These are phyloP conservation scores for Rhyacophila brunnea DNA, from an alignment of 1,140 invertebrate genomes.

Conservation along the genomic window DNA sequence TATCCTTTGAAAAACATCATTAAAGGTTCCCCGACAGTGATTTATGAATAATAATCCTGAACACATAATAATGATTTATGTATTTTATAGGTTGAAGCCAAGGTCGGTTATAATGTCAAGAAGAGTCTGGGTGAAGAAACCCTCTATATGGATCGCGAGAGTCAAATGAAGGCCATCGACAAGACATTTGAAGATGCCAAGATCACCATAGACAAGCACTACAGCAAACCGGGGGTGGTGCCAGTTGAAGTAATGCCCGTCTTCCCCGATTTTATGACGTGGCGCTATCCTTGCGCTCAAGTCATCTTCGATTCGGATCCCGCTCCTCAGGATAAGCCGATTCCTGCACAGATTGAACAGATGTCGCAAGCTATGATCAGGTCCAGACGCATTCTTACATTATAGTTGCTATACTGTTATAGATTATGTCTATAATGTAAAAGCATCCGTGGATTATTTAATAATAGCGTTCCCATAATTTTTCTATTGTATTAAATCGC, in stretches of 20 bases:
- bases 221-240: constrained; percentile 89
- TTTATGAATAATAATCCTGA: too few species aligned
- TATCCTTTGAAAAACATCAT: too few species aligned
- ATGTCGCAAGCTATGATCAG: constrained; percentile 99
- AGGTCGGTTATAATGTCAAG: constrained; percentile 97
- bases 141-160: constrained; percentile 94
- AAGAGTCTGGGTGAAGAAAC: constrained; percentile 94
- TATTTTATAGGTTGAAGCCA: constrained; percentile 76
- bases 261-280: constrained; percentile 93
- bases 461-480: too few species aligned
- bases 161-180: constrained; percentile 96
- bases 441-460: too few species aligned
- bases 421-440: too few species aligned
- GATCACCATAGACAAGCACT: constrained; percentile 84
- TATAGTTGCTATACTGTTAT: too few species aligned
- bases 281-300: constrained; percentile 97
- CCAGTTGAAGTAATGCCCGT: constrained; percentile 88
- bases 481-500: too few species aligned
- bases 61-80: too few species aligned
- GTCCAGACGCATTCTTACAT: too few species aligned
- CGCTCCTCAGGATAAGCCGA: constrained; percentile 75
- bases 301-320: constrained; percentile 99
- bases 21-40: too few species aligned
- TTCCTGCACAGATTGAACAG: constrained; percentile 87
- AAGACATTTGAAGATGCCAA: constrained; percentile 96